Percentiles rank a stretch among this genome's conserved stretches.
Conservation (phyloP, 1,140 invertebrate species). For the Schmidtea mediterranea region DNA sequence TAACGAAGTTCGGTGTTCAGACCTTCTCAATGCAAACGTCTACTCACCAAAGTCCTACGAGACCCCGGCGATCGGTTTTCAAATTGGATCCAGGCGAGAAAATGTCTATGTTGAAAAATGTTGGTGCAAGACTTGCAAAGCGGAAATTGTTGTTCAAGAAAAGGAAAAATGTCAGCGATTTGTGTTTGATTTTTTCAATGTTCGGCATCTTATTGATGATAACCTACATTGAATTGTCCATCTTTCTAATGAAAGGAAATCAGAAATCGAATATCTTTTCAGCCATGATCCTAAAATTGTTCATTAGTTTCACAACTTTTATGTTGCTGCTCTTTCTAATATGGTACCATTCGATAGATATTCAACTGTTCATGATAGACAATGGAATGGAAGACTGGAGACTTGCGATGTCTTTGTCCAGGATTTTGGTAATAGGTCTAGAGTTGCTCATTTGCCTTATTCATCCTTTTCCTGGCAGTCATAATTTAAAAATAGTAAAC, state of each 20-base stretch:
- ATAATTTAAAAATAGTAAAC: conserved; percentile 6
- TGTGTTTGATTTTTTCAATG: conserved; percentile 13
- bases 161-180: conserved; percentile 14
- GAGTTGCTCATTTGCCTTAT: conserved; percentile 20
- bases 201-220: conserved; percentile 20
- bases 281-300: conserved; percentile 16
- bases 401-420: conserved; percentile 14
- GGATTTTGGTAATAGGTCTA: conserved; percentile 13
- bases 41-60: too few relatives aligned
- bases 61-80: too few relatives aligned
- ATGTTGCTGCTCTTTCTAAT: conserved; percentile 15
- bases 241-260: conserved; percentile 8
- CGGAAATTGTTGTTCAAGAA: conserved; percentile 17
- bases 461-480: conserved; percentile 19
- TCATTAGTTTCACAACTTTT: conserved; percentile 16
- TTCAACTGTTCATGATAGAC: conserved; percentile 16
- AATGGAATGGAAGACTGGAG: conserved; percentile 22
- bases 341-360: conserved; percentile 15
- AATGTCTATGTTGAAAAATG: not conserved
- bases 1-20: too few relatives aligned
- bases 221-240: conserved; percentile 16
- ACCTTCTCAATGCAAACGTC: too few relatives aligned
- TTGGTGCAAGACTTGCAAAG: conserved; percentile 16
- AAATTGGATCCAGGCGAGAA: not conserved
- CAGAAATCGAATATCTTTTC: conserved; percentile 8